Evolutionary conservation across 2,797 vertebrate species (phyloP), one percentile per base, ranked within the genome.

Genomic region (Pampus argenteus): DNA sequence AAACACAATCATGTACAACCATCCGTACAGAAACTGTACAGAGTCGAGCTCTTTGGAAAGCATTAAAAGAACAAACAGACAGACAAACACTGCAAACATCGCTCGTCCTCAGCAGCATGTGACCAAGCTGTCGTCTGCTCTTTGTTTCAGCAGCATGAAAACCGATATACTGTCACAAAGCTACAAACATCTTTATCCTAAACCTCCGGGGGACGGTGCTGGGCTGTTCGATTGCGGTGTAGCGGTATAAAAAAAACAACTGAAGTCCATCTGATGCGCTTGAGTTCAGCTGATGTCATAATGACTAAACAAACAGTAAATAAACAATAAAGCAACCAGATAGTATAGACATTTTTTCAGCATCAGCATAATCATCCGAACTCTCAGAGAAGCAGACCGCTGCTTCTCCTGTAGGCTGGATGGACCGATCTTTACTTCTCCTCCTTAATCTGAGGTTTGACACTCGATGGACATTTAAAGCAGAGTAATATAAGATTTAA

Each of bases 41-140:
- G 23, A 58, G 58, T 45, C 20, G 8, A 22, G 28, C 67, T 71
- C 36, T 59, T 59, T 51, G 58, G 18, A 57, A 69, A 42, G 5
- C 34, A 58, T 61, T 34, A 66, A 58, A 63, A 59, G 55, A 36
- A 42, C 23, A 29, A 70, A 70, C 22, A 57, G 10, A 55, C 31
- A 57, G 10, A 28, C 57, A 64, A 42, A 70, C 66, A 5, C 14
- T 40, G 31, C 54, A 71, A 77, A 71, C 58, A 55, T 42, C 56
- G 40, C 40, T 56, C 38, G 29, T 63, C 28, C 9, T 60, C 36
- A n/a, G n/a, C n/a, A n/a, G n/a, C n/a, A 6, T 74, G 55, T 44
- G 34, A 13, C n/a, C 23, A 17, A 6, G 29, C 25, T 64, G 36
- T 31, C 42, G 26, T 68, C 31, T 14, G 54, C 40, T 49, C 49